Percentiles rank a stretch among this genome's conserved stretches.
phyloP scores from a whole-genome alignment of 2,113 vertebrate genomes.

The Austrofundulus limnaeus region DNA sequence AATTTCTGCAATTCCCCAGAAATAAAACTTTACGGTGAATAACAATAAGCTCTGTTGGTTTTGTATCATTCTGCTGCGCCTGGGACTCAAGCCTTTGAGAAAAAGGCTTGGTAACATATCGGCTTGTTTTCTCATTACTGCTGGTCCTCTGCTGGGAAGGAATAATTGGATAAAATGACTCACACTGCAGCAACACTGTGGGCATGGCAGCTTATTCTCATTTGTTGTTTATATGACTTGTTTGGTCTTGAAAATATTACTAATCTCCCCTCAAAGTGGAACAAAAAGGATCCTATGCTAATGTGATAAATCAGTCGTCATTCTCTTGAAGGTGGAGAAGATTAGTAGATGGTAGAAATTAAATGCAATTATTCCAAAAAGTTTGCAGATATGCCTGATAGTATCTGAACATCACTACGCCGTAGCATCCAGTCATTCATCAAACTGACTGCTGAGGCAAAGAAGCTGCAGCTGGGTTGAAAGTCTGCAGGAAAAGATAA shows the following conservation, averaged over 20 bases:
- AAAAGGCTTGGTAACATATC: constrained; percentile 36
- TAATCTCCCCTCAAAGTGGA: constrained; percentile 19
- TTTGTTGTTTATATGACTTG: constrained; percentile 41
- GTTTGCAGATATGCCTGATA: constrained; percentile 17
- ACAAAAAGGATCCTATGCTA: constrained; percentile 26
- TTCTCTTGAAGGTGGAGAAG: background rate
- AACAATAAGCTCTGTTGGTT: constrained; percentile 58
- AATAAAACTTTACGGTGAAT: constrained; percentile 65
- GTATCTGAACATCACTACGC: background rate
- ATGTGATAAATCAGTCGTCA: constrained; percentile 34
- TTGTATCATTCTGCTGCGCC: constrained; percentile 42
- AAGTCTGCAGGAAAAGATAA: constrained; percentile 6
- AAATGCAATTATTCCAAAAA: constrained; percentile 20
- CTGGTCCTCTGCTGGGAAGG: constrained; percentile 44
- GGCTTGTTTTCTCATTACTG: constrained; percentile 64
- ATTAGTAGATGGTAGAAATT: background rate
- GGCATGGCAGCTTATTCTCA: constrained; percentile 50
- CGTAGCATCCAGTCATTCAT: constrained; percentile 10
- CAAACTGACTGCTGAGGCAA: constrained; percentile 17
- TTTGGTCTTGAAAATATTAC: constrained; percentile 38
- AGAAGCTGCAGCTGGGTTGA: constrained; percentile 5
- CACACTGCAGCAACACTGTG: constrained; percentile 61
- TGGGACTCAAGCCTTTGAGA: constrained; percentile 28
- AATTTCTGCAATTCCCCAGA: constrained; percentile 51
- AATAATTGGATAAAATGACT: constrained; percentile 64